A percentile compares a stretch with the other conserved stretches of the same genome.
Conservation (phyloP, 2,797 vertebrate species). For the Synaphobranchus kaupii region DNA sequence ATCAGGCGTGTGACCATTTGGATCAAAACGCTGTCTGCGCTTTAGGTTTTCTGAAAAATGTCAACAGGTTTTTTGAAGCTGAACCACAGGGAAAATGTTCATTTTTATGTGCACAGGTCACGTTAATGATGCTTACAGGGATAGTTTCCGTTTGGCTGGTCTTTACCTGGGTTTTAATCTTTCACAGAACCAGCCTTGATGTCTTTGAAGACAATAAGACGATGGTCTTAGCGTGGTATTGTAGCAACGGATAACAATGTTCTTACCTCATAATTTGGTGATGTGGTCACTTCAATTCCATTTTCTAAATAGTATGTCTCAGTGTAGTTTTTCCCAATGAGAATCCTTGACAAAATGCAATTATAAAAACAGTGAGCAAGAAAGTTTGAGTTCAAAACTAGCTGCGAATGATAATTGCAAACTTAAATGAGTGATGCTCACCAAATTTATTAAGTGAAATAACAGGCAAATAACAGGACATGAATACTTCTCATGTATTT, state of each 20-base stretch:
- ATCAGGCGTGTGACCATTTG: neutral
- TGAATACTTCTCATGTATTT: neutral
- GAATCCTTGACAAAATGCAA: constrained; percentile 65
- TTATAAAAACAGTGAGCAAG: neutral
- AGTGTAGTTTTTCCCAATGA: constrained; percentile 74
- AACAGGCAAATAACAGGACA: neutral
- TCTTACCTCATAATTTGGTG: constrained; percentile 65
- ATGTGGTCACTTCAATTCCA: constrained; percentile 69
- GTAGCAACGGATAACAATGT: neutral
- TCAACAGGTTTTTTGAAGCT: neutral
- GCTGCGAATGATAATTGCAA: neutral
- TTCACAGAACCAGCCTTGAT: neutral
- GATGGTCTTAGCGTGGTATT: neutral
- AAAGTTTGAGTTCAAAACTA: neutral
- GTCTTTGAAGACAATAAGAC: neutral
- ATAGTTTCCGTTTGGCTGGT: neutral
- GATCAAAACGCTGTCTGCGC: neutral
- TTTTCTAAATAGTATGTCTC: constrained; percentile 76
- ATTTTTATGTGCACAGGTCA: neutral
- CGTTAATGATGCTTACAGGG: neutral
- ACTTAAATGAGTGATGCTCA: neutral
- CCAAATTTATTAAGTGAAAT: neutral
- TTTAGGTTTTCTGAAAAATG: neutral
- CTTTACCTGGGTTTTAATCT: neutral
- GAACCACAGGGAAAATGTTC: neutral